Conservation (phyloP, 1,140 invertebrate species). For the Drosophila prosaltans region DNA sequence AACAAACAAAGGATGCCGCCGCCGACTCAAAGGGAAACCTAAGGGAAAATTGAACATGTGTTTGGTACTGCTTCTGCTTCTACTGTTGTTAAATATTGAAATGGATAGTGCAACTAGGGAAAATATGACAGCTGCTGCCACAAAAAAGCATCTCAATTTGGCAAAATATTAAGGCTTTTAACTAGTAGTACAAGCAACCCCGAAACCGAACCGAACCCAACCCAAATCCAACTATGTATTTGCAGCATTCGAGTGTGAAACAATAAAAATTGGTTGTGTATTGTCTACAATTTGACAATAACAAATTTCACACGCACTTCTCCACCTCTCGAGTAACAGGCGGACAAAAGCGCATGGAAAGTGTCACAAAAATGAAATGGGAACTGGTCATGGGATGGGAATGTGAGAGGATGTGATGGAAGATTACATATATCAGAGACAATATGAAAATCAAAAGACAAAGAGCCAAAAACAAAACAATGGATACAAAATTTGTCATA, state of each 20-base stretch:
- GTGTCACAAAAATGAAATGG: constrained; percentile 45
- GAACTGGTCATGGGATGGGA: constrained; percentile 35
- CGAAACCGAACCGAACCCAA: background rate
- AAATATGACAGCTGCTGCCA: constrained; percentile 17
- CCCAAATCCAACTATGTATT: background rate
- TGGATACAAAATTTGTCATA: constrained; percentile 54
- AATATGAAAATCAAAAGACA: constrained; percentile 27
- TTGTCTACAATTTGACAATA: constrained; percentile 51
- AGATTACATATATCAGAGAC: constrained; percentile 8
- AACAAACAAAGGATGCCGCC: constrained; percentile 40
- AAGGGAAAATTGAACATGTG: constrained; percentile 41
- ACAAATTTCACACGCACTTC: constrained; percentile 56
- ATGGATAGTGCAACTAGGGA: background rate
- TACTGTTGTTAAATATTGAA: background rate
- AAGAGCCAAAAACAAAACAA: constrained; percentile 18
- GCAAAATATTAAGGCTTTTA: constrained; percentile 35
- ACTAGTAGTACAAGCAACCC: background rate
- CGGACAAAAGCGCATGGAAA: constrained; percentile 33
- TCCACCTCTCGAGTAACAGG: background rate
- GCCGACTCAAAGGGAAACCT: background rate
- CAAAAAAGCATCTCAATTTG: constrained; percentile 22
- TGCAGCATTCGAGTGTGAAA: constrained; percentile 49
- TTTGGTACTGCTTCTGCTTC: background rate
- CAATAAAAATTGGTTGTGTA: constrained; percentile 48
- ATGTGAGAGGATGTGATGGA: constrained; percentile 19